Conservation (phyloP, 2,888 invertebrate genomes). For the Agriotes lineatus region DNA sequence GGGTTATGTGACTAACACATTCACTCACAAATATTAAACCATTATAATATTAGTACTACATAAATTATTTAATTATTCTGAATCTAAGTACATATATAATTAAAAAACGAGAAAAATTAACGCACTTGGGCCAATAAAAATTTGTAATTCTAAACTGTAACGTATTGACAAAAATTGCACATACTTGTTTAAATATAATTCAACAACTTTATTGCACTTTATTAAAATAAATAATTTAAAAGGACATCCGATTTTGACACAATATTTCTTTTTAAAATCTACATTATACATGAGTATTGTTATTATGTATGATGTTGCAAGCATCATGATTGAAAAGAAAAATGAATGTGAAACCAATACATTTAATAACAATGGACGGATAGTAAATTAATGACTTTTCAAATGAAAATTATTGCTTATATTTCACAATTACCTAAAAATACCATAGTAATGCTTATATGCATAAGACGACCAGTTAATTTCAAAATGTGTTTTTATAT, state of each 20-base stretch:
- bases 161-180: constrained; percentile 30
- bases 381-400: constrained; percentile 3
- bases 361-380: constrained; percentile 14
- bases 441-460: too few relatives aligned
- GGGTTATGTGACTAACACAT: constrained; percentile 27
- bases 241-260: background rate
- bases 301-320: background rate
- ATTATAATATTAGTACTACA: background rate
- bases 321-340: background rate
- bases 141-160: background rate
- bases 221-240: constrained; percentile 17
- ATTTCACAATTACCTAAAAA: too few relatives aligned
- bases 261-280: constrained; percentile 7
- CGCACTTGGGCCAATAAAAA: constrained; percentile 16
- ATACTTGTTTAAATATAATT: constrained; percentile 21
- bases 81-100: constrained; percentile 32
- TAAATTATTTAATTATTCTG: constrained; percentile 7
- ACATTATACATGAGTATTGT: constrained; percentile 13
- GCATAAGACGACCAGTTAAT: too few relatives aligned
- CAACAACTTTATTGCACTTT: constrained; percentile 42
- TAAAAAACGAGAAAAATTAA: constrained; percentile 22
- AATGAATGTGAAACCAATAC: background rate
- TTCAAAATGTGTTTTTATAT: too few relatives aligned
- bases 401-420: background rate
- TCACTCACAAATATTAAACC: background rate